Percentiles rank a stretch among this genome's conserved stretches.
Evolutionary conservation across 2,797 vertebrate species (phyloP).

Genomic region (Pagetopsis macropterus): DNA sequence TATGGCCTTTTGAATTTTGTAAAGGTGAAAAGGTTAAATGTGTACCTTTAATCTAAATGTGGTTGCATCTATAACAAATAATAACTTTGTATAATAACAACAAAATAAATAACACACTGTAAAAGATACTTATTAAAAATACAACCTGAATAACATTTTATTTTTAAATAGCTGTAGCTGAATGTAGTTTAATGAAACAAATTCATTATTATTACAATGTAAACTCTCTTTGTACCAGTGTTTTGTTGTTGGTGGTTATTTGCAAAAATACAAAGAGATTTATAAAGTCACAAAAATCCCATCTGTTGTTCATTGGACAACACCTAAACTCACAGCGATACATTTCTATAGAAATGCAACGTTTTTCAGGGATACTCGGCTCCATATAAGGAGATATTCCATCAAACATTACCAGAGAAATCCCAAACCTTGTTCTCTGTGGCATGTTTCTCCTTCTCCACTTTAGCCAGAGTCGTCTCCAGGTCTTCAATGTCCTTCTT

Average conservation of each 20-base stretch:
- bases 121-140: too few species aligned
- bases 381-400: neutral
- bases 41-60: too few species aligned
- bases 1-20: too few species aligned
- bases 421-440: constrained; percentile 70
- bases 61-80: too few species aligned
- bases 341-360: neutral
- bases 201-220: too few species aligned
- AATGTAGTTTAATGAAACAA: too few species aligned
- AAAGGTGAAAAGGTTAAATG: too few species aligned
- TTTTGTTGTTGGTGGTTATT: neutral
- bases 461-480: constrained; percentile 73
- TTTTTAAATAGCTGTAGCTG: too few species aligned
- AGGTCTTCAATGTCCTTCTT: constrained; percentile 76
- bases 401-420: neutral
- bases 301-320: neutral
- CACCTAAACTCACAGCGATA: neutral
- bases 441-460: constrained; percentile 78
- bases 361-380: neutral
- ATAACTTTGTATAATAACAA: too few species aligned
- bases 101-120: too few species aligned
- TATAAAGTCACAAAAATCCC: neutral
- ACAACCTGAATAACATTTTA: too few species aligned
- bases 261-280: neutral
- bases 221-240: too few species aligned